These are phyloP conservation scores for Rachycentron canadum DNA, from an alignment of 2,797 vertebrate species.

Conservation along the genomic window DNA sequence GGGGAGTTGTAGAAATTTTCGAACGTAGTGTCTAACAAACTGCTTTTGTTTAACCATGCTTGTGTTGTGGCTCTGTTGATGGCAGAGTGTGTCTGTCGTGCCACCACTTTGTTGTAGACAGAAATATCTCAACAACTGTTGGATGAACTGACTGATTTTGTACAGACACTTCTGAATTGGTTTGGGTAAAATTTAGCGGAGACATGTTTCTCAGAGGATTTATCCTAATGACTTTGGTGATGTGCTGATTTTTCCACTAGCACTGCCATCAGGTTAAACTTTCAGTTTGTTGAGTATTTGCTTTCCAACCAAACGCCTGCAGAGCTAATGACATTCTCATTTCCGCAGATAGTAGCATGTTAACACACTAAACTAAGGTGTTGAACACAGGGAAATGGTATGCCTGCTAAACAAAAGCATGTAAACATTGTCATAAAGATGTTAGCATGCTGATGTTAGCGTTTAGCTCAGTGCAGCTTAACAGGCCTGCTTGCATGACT, in stretches of 20 bases:
- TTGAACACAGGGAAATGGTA: background rate
- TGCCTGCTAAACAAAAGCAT: background rate
- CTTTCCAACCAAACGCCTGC: background rate
- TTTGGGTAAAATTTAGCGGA: background rate
- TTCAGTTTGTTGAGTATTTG: background rate
- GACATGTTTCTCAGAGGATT: background rate
- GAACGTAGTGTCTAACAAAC: background rate
- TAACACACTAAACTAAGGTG: background rate
- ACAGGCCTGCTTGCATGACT: background rate
- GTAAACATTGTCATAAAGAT: background rate
- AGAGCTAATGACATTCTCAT: background rate
- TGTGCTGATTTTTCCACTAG: background rate
- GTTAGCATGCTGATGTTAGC: background rate
- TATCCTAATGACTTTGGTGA: background rate
- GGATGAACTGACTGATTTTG: background rate
- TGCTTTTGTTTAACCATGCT: background rate
- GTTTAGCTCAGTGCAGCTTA: background rate
- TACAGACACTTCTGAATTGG: background rate
- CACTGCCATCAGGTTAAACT: background rate
- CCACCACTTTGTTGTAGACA: background rate
- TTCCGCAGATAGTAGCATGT: background rate
- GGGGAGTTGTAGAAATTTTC: slow-evolving; percentile 23
- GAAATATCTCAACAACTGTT: background rate
- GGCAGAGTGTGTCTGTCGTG: background rate
- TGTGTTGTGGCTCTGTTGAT: background rate